A percentile compares a stretch with the other conserved stretches of the same genome.
Conservation (phyloP, 1,140 invertebrate genomes). For the Pectinophora gossypiella region DNA sequence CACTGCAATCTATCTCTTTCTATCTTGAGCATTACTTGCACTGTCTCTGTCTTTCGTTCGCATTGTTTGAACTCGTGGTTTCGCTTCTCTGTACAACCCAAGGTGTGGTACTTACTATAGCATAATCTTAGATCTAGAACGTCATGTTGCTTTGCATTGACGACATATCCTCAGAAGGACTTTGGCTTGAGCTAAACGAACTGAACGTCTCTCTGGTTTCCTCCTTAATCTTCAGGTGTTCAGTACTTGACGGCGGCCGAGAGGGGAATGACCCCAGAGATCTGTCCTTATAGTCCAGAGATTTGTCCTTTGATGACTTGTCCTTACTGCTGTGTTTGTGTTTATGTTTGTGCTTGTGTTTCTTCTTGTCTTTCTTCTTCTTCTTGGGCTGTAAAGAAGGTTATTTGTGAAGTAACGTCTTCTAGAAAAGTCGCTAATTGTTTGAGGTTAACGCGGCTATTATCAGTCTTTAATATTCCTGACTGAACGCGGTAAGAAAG, state of each 20-base stretch:
- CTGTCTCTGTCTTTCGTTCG: too few species aligned
- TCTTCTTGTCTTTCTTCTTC: constrained; percentile 90
- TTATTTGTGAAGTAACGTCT: too few species aligned
- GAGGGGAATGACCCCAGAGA: constrained; percentile 29
- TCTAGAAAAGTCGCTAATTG: too few species aligned
- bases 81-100: too few species aligned
- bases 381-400: constrained; percentile 79
- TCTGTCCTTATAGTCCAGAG: constrained; percentile 80
- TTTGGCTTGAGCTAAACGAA: constrained; percentile 76
- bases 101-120: not conserved
- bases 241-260: constrained; percentile 43
- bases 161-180: constrained; percentile 59
- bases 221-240: constrained; percentile 70
- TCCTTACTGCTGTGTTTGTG: constrained; percentile 85
- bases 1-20: not conserved
- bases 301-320: constrained; percentile 77
- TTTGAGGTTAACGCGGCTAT: too few species aligned
- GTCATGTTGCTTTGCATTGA: constrained; percentile 61
- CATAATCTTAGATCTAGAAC: constrained; percentile 30
- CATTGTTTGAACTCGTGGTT: too few species aligned
- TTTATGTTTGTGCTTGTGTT: constrained; percentile 86
- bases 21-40: not conserved
- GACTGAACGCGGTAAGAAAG: too few species aligned
- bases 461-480: too few species aligned
- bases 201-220: constrained; percentile 77